Percentiles rank a stretch among this genome's conserved stretches.
These are phyloP conservation scores for Pammene fasciana DNA, from an alignment of 2,888 invertebrate species.

Conservation along the genomic window DNA sequence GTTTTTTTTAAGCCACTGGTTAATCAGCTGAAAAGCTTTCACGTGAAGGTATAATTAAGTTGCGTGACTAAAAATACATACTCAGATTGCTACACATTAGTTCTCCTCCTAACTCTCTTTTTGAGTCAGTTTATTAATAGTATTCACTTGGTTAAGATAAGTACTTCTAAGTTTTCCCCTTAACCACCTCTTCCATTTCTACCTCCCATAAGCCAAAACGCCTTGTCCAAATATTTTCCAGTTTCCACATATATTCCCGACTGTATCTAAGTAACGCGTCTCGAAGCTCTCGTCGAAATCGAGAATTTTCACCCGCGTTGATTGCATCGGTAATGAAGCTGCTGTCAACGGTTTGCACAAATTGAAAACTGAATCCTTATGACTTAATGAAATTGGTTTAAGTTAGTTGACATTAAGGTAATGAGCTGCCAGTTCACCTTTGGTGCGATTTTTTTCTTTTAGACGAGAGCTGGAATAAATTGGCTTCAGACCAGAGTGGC, in stretches of 20 bases:
- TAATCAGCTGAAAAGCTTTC: too few species aligned
- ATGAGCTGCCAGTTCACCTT: background rate
- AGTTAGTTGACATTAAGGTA: slow-evolving; percentile 6
- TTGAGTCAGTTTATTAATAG: too few species aligned
- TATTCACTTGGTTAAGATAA: too few species aligned
- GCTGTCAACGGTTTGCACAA: slow-evolving; percentile 61
- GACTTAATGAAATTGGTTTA: slow-evolving; percentile 27
- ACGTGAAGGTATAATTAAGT: too few species aligned
- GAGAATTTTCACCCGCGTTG: slow-evolving; percentile 60
- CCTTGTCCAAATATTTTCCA: too few species aligned
- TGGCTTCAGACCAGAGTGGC: too few species aligned
- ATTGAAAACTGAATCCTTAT: slow-evolving; percentile 58
- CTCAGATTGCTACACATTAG: too few species aligned
- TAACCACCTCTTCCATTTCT: too few species aligned
- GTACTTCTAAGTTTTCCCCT: background rate
- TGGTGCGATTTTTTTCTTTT: background rate
- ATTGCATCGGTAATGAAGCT: slow-evolving; percentile 73
- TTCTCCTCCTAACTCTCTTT: too few species aligned
- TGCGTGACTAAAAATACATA: too few species aligned
- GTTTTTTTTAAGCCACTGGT: too few species aligned
- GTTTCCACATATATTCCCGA: background rate
- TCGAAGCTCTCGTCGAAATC: slow-evolving; percentile 56
- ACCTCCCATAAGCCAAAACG: background rate
- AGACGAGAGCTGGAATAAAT: too few species aligned
- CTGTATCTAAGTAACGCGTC: slow-evolving; percentile 34